A percentile compares a stretch with the other conserved stretches of the same genome.
These are phyloP conservation scores for Apostichopus leukothele DNA, from an alignment of 53 echinoderm and acorn worm genomes.

Conservation along the genomic window DNA sequence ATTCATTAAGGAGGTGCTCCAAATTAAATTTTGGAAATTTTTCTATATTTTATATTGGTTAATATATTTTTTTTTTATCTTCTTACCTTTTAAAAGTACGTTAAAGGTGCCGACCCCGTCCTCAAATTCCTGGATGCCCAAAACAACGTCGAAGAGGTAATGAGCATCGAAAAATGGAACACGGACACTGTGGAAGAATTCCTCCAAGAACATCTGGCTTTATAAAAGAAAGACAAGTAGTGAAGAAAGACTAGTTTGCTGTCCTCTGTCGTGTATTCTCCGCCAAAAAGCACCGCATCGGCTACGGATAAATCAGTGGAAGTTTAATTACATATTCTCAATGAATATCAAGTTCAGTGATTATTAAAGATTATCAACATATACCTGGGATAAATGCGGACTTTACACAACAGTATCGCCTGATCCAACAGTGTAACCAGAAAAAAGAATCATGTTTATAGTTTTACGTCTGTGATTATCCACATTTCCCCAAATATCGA, in stretches of 20 bases:
- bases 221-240: slow-evolving; percentile 4
- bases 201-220: slow-evolving; percentile 72
- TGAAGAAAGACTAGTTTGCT: slow-evolving; percentile 23
- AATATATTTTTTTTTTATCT: background rate
- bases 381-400: too few species aligned
- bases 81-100: slow-evolving; percentile 59
- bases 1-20: too few species aligned
- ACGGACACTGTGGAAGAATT: slow-evolving; percentile 99
- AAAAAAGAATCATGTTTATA: too few species aligned
- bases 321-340: too few species aligned
- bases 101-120: slow-evolving; percentile 87
- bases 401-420: too few species aligned
- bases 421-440: too few species aligned
- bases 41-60: too few species aligned
- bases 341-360: too few species aligned
- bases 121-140: slow-evolving; percentile 90
- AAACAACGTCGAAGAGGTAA: slow-evolving; percentile 77
- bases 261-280: background rate
- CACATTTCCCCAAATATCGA: too few species aligned
- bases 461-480: too few species aligned
- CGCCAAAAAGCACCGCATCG: background rate
- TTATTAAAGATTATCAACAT: too few species aligned
- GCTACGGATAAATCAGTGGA: background rate
- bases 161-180: slow-evolving; percentile 98
- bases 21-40: too few species aligned